Evolutionary conservation across 2,797 vertebrate species (phyloP), one percentile per base, ranked within the genome.

Genomic region (Microctenopoma steveboyesi): DNA sequence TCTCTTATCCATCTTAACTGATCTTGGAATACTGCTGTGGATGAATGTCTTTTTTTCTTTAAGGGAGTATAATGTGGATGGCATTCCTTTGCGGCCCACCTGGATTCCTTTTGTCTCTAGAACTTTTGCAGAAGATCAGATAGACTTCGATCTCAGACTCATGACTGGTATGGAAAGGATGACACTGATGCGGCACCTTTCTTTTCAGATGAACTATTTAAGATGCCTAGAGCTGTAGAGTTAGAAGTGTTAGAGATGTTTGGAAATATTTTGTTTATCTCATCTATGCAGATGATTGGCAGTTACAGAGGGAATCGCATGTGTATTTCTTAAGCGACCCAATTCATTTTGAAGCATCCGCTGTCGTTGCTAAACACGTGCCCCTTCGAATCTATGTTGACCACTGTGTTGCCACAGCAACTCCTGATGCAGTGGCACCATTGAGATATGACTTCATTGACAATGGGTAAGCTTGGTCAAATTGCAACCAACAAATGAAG

Each of bases 381-480:
- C 89, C 90, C 16, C 70, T 94, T n/a, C 76, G 85, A 3, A 73
- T 93, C 4, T 93, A 84, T 54, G 68, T 89, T 16, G 92, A 93
- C 69, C 82, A 69, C 43, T 94, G 93, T 69, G 79, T 89, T 60
- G 93, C 91, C 51, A 92, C 89, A 0, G 50, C 77, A 40, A 89
- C 80, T 22, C 85, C 86, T 2, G 72, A 91, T 14, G 2, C 79
- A 15, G 64, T 82, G 0, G 55, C 72, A 0, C 10, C 54, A 0
- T 48, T 89, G 28, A 82, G 77, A 86, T 92, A 94, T 43, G 76
- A 84, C 81, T 92, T 94, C 40, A 83, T 93, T 47, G 84, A 90
- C 18, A 16, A 76, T 5, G 93, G 93, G 92, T 93, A 57, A 91
- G 89, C 8, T 14, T 3, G 7, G 5, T 7, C 4, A 28, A 33